Base-by-base conservation (phyloP, 1,140 invertebrate genomes). In the Sogatella furcifera region DNA sequence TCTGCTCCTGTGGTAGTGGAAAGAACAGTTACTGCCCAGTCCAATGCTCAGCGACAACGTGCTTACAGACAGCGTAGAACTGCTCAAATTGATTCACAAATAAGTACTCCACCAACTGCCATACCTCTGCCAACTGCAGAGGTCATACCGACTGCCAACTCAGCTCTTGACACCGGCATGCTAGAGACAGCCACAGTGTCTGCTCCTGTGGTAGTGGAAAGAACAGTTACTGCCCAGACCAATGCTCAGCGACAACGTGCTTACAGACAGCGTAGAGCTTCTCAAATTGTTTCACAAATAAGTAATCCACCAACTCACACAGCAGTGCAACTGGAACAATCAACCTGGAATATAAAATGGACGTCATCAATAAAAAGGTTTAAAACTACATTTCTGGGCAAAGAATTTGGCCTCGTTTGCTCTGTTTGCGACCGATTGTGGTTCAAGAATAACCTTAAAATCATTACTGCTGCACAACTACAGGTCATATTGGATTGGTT, bases 371-470 rank as follows among this genome's bases (percentile, higher is more conserved):
- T 22, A 62, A 58, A 14, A 31, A 60, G 15, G 57, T 66, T 55
- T 46, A 24, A 52, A 55, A 60, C 14, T 15, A 46, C 13, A 46
- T 46, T 46, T 46, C 44, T 46, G n/a, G n/a, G 13, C n/a, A 68
- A 67, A 52, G 21, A 44, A 38, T 68, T 68, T 57, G 64, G 63
- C 14, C 55, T 61, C 31, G 21, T 59, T 15, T 68, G 64, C 38
- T 44, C 44, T 11, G 62, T 66, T 59, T 68, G 66, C 42, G 64
- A 68, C 28, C 58, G 67, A 55, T 52, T 68, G 19, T 68, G 66
- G 66, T 68, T 66, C 21, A 62, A 63, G 64, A 63, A 64, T 42
- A 64, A 69, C 64, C 53, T 65, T 22, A 64, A 62, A 62, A 17
- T 14, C 46, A 54, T 63, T 31, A 60, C 42, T 24, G 57, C 55